Percentiles rank a stretch among this genome's conserved stretches.
These are phyloP conservation scores for Drosophila meridiana DNA, from an alignment of 2,888 invertebrate genomes.

Conservation along the genomic window DNA sequence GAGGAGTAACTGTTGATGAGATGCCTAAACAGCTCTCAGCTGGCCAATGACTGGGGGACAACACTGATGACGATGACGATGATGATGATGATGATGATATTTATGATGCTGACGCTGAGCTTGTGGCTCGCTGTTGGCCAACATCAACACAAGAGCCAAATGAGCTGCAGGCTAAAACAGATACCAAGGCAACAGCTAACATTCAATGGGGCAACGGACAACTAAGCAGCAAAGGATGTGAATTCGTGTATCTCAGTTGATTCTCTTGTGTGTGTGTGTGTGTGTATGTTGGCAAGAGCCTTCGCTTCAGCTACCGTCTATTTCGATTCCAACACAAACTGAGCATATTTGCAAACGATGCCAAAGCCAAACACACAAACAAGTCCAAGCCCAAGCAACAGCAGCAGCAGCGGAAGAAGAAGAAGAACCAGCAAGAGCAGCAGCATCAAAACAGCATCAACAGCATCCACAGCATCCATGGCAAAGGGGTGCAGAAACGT, in stretches of 20 bases:
- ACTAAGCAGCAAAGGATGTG: slow-evolving; percentile 51
- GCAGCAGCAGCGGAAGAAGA: not conserved
- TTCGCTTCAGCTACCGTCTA: slow-evolving; percentile 49
- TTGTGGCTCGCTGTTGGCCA: slow-evolving; percentile 61
- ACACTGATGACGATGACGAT: slow-evolving; percentile 27
- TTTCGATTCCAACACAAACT: slow-evolving; percentile 47
- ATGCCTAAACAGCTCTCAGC: slow-evolving; percentile 72
- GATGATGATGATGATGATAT: slow-evolving; percentile 23
- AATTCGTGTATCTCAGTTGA: slow-evolving; percentile 19
- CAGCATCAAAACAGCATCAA: not conserved
- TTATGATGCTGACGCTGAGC: slow-evolving; percentile 44
- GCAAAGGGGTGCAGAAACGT: slow-evolving; percentile 15
- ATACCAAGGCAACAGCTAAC: slow-evolving; percentile 54
- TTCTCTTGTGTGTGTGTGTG: slow-evolving; percentile 2
- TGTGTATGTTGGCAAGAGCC: slow-evolving; percentile 44
- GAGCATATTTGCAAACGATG: slow-evolving; percentile 62
- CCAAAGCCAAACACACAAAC: slow-evolving; percentile 52
- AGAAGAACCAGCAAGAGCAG: not conserved
- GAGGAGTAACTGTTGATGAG: slow-evolving; percentile 56
- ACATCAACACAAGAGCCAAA: slow-evolving; percentile 64
- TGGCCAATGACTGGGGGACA: slow-evolving; percentile 41
- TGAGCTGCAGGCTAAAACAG: slow-evolving; percentile 70
- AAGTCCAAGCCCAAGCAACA: slow-evolving; percentile 6
- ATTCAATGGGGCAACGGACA: slow-evolving; percentile 43
- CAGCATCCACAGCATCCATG: too few species aligned